A percentile compares a stretch with the other conserved stretches of the same genome.
phyloP scores from a whole-genome alignment of 2,113 vertebrate genomes.

The Coturnix japonica region DNA sequence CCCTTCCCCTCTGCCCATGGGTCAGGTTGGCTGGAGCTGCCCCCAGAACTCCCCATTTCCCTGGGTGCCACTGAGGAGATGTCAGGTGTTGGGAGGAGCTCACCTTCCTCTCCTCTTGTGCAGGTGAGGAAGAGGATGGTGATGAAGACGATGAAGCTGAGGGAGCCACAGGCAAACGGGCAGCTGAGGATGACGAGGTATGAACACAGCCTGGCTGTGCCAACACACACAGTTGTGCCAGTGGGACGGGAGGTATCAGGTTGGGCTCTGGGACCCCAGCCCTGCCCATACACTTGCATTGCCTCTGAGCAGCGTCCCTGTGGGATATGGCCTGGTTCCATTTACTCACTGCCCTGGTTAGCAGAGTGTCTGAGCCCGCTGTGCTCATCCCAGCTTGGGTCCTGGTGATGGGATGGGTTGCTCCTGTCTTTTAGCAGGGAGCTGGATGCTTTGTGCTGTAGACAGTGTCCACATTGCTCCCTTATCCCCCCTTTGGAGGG shows the following conservation, averaged over 20 bases:
- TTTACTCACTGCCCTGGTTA: neutral
- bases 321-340: neutral
- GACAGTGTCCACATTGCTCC: neutral
- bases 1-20: neutral
- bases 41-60: fast-evolving
- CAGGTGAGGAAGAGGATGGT: conserved; percentile 93
- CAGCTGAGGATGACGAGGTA: conserved; percentile 92
- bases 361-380: fast-evolving
- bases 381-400: neutral
- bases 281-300: fast-evolving
- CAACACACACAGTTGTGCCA: too few relatives aligned
- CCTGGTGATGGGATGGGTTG: fast-evolving
- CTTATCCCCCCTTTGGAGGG: too few relatives aligned
- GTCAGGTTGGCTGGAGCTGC: neutral
- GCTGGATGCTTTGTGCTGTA: fast-evolving
- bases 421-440: fast-evolving
- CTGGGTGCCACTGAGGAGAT: neutral
- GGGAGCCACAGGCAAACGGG: conserved; percentile 88
- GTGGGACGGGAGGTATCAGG: fast-evolving
- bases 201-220: neutral
- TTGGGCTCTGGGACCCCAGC: neutral
- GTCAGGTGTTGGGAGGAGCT: fast-evolving
- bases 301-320: neutral
- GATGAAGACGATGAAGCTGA: conserved; percentile 92
- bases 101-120: fast-evolving